A percentile compares a stretch with the other conserved stretches of the same genome.
These are phyloP conservation scores for Nymphalis urticae DNA, from an alignment of 2,888 invertebrate species.

Conservation along the genomic window DNA sequence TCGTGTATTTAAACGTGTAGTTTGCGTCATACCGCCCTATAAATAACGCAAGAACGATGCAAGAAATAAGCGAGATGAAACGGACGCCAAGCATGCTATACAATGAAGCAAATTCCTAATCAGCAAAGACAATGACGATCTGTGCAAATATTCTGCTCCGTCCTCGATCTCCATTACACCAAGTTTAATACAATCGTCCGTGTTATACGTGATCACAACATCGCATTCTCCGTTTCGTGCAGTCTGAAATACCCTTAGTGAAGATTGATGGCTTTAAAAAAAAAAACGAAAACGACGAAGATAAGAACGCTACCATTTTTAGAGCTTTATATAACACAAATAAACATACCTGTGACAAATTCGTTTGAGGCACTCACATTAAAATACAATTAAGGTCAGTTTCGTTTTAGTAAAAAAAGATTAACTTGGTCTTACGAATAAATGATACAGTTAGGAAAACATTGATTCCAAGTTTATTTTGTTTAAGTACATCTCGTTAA, in stretches of 20 bases:
- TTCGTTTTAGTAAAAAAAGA: slow-evolving; percentile 27
- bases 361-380: slow-evolving; percentile 28
- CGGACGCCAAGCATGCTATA: slow-evolving; percentile 44
- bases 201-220: slow-evolving; percentile 14
- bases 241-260: slow-evolving; percentile 3
- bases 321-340: slow-evolving; percentile 23
- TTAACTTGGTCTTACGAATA: slow-evolving; percentile 19
- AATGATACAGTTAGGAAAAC: slow-evolving; percentile 26
- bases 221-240: slow-evolving; percentile 8
- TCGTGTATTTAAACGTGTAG: slow-evolving; percentile 41
- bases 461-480: slow-evolving; percentile 23
- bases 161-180: slow-evolving; percentile 25
- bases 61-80: slow-evolving; percentile 41
- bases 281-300: slow-evolving; percentile 4
- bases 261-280: slow-evolving; percentile 6
- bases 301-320: slow-evolving; percentile 5
- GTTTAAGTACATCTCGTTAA: slow-evolving; percentile 8
- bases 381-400: slow-evolving; percentile 38
- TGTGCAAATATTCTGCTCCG: slow-evolving; percentile 38
- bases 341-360: slow-evolving; percentile 21
- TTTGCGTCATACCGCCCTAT: slow-evolving; percentile 52
- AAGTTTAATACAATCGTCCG: slow-evolving; percentile 1
- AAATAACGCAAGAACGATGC: slow-evolving; percentile 48
- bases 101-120: slow-evolving; percentile 42
- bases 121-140: slow-evolving; percentile 38